Percentiles rank a stretch among this genome's conserved stretches.
Evolutionary conservation across 2,797 vertebrate genomes (phyloP).

Genomic region (Pseudochromis fuscus): DNA sequence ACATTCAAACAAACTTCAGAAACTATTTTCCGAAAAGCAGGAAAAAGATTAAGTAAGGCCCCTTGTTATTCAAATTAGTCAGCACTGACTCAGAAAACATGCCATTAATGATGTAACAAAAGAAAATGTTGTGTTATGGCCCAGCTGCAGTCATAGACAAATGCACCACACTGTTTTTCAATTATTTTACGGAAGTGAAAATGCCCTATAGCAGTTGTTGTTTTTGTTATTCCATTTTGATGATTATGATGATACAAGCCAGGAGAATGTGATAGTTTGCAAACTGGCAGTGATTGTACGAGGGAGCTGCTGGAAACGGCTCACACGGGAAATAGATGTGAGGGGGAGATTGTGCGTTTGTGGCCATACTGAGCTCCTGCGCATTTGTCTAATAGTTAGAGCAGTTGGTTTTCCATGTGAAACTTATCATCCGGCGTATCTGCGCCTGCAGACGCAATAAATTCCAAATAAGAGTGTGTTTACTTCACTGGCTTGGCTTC

Average conservation of each 20-base stretch:
- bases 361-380: conserved; percentile 42
- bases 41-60: conserved; percentile 52
- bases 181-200: conserved; percentile 58
- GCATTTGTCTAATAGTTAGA: conserved; percentile 53
- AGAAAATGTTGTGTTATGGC: conserved; percentile 46
- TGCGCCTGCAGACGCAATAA: conserved; percentile 48
- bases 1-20: conserved; percentile 68
- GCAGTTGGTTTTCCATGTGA: conserved; percentile 33
- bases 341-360: conserved; percentile 22
- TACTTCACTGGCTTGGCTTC: conserved; percentile 36
- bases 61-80: conserved; percentile 75
- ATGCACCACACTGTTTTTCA: conserved; percentile 69
- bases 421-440: conserved; percentile 35
- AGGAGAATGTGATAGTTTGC: conserved; percentile 54
- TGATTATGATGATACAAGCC: conserved; percentile 64
- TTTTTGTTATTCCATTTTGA: conserved; percentile 62
- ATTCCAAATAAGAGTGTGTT: conserved; percentile 40
- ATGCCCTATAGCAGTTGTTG: conserved; percentile 62
- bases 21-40: conserved; percentile 40
- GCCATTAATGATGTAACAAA: conserved; percentile 70
- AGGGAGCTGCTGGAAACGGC: conserved; percentile 38
- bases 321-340: conserved; percentile 55
- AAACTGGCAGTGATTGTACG: conserved; percentile 42
- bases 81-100: conserved; percentile 57
- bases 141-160: conserved; percentile 62